These are phyloP conservation scores for Theristicus caerulescens DNA, from an alignment of 2,113 vertebrate species.

Conservation along the genomic window DNA sequence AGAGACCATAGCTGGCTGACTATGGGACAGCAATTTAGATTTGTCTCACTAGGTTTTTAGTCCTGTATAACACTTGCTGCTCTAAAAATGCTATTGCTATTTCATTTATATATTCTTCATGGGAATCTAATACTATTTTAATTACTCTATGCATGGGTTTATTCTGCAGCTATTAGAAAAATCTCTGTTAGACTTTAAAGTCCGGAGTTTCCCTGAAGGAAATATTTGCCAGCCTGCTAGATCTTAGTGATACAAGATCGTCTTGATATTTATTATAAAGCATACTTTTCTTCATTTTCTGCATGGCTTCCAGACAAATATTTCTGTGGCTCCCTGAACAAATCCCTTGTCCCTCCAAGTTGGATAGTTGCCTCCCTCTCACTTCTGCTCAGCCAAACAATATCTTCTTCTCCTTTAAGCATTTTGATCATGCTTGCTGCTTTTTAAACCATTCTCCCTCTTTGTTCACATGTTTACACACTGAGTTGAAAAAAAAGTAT, in stretches of 20 bases:
- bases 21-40: not conserved
- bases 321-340: not conserved
- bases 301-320: not conserved
- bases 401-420: not conserved
- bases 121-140: not conserved
- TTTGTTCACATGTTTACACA: not conserved
- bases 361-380: not conserved
- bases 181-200: not conserved
- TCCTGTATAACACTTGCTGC: not conserved
- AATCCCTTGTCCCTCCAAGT: not conserved
- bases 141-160: not conserved
- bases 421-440: not conserved
- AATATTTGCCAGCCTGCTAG: not conserved
- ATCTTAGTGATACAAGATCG: not conserved
- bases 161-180: constrained; percentile 2
- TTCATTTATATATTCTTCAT: not conserved
- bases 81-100: not conserved
- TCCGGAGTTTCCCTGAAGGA: not conserved
- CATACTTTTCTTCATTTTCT: constrained; percentile 13
- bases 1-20: not conserved
- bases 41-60: not conserved
- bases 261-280: not conserved
- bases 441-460: not conserved
- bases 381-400: not conserved
- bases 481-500: not conserved